A percentile compares a stretch with the other conserved stretches of the same genome.
Conservation (phyloP, 2,888 invertebrate genomes). For the Stenolophus ochropezus region DNA sequence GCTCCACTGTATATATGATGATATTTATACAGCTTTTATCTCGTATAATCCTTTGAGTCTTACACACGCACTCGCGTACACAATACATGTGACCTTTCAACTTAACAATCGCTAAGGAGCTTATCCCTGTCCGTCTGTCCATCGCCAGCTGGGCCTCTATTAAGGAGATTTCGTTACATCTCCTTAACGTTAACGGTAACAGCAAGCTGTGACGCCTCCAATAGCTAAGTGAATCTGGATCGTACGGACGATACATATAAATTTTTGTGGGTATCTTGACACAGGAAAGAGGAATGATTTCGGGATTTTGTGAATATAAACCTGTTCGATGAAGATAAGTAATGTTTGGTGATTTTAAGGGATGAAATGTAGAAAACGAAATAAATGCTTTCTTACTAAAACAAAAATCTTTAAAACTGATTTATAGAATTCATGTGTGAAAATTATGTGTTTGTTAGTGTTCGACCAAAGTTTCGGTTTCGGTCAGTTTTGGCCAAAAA, state of each 20-base stretch:
- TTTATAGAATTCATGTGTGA: too few species aligned
- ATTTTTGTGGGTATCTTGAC: background rate
- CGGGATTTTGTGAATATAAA: too few species aligned
- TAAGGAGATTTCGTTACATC: background rate
- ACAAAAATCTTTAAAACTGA: too few species aligned
- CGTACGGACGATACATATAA: background rate
- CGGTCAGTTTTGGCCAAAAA: too few species aligned
- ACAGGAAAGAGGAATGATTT: background rate
- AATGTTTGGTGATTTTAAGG: too few species aligned
- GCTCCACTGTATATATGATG: background rate
- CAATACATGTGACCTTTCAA: background rate
- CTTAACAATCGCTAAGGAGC: background rate
- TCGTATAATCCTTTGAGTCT: background rate
- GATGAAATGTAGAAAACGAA: too few species aligned
- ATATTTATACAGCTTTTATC: background rate
- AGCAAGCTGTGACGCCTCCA: background rate
- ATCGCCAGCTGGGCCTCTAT: background rate
- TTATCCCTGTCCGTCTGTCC: background rate
- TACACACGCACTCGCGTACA: background rate
- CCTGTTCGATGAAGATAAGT: too few species aligned
- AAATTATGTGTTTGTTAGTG: too few species aligned
- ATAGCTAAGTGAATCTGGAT: background rate
- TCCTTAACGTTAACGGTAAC: background rate
- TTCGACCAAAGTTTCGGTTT: too few species aligned
- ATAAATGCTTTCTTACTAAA: too few species aligned